Base-by-base conservation (phyloP, 1,140 invertebrate genomes). In the Bombus waltoni region DNA sequence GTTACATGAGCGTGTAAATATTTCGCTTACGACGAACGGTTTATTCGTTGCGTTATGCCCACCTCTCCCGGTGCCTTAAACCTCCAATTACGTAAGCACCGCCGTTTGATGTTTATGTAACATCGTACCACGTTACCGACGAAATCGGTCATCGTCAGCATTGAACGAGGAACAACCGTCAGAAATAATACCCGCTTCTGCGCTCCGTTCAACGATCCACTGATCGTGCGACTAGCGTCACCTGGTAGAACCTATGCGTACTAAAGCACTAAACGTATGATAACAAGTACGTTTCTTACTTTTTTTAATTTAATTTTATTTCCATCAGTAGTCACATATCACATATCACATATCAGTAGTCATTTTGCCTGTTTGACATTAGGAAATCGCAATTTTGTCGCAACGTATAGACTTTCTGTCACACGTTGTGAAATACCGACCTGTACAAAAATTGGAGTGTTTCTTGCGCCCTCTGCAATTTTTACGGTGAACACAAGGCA, bases 1-100 rank as follows among this genome's bases (percentile, higher is more conserved):
- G 89, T 94, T 94, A 93, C 88, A 93, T 93, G 93, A 93, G 86
- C 93, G 90, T 91, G 91, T 93, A 94, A 94, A 94, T 93, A 92
- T 93, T 94, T 93, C 89, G 88, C 91, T 94, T 92, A 92, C 88
- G 85, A 90, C 68, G 87, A 91, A 90, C 83, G 74, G 78, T 82
- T 88, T 87, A 87, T 85, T 88, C 83, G 83, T 89, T 89, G 71
- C 83, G 72, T 90, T 90, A 91, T 84, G 85, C 83, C 77, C 78
- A 81, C 73, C 88, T 88, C 89, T 83, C 77, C 75, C 59, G 72
- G 59, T 83, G 87, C 82, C 78, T 89, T 85, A 85, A 91, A 90
- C 84, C 79, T 86, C 78, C 83, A 91, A 90, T 94, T 94, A 94
- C 88, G 74, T 93, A 94, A 94, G 71, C 62, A 57, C 38, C 81